Evolutionary conservation across 2,113 vertebrate genomes (phyloP), one percentile per base, ranked within the genome.

Genomic region (Eudorcas thomsonii): DNA sequence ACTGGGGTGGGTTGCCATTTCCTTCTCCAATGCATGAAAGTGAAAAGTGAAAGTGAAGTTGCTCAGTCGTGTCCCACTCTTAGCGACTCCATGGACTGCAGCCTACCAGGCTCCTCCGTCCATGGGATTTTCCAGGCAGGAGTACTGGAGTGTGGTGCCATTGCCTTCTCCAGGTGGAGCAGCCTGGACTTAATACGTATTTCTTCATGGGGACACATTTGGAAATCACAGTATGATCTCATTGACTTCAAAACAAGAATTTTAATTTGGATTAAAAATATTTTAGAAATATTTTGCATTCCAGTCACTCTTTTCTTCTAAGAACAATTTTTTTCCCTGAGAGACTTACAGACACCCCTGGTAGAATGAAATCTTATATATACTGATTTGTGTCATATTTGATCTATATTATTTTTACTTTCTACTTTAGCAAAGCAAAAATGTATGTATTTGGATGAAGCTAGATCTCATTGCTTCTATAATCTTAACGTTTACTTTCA

Each of bases 341-440:
- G 57, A 90, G 25, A 64, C 67, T 84, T 78, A 19, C 50, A 16
- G 57, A 50, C n/a, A 60, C 13, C 15, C 3, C 16, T 90, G 25
- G 28, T 96, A 84, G 45, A 93, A 93, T 78, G 48, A 71, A 91
- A 95, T 90, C 60, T 96, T 60, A 48, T 6, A 16, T 78, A 16
- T 78, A 64, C 25, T 52, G 15, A 78, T 82, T 60, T 88, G 89
- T 89, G 19, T 94, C 80, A 1, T 77, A 78, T 83, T 30, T 74
- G 62, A 80, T 67, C 33, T 28, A 43, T 96, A 30, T 84, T 95
- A n/a, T 90, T 91, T 94, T 97, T 95, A 82, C 54, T 91, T 89
- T 92, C 83, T 85, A 25, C 36, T 88, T 97, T 77, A 90, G 67
- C n/a, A 96, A 84, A 83, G 84, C 36, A 95, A 95, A 95, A 60